Percentiles rank a stretch among this genome's conserved stretches.
Conservation (phyloP, 1,140 invertebrate genomes). For the Diabrotica virgifera region DNA sequence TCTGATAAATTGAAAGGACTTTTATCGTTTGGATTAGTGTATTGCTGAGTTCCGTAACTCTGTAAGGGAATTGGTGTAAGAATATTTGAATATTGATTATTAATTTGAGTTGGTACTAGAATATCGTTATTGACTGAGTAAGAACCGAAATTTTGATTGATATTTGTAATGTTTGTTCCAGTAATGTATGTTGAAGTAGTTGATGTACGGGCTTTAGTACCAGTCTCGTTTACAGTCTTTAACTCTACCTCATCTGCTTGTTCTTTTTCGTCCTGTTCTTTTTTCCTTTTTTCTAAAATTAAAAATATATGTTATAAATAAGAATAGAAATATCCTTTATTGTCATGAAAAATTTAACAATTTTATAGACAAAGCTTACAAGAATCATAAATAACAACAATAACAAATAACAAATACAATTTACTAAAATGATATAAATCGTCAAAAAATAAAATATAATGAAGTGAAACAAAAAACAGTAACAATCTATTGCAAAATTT, state of each 20-base stretch:
- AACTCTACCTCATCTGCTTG: constrained; percentile 55
- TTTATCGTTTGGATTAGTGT: constrained; percentile 31
- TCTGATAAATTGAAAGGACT: constrained; percentile 54
- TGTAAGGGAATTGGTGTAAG: constrained; percentile 39
- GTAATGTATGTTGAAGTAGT: constrained; percentile 20
- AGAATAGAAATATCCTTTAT: no score
- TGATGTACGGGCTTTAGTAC: constrained; percentile 23
- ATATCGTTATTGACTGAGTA: constrained; percentile 34
- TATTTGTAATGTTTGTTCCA: constrained; percentile 21
- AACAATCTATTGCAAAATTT: no score
- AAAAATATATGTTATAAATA: neutral
- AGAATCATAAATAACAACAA: no score
- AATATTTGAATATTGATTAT: constrained; percentile 35
- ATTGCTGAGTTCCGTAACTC: constrained; percentile 23
- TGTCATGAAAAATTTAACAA: no score
- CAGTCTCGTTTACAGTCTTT: constrained; percentile 42
- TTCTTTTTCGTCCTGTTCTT: constrained; percentile 52
- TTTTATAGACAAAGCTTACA: no score
- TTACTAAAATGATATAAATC: no score
- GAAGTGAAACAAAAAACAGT: no score
- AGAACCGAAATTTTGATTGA: constrained; percentile 23
- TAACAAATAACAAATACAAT: no score
- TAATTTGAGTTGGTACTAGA: constrained; percentile 35
- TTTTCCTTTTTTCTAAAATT: constrained; percentile 45
- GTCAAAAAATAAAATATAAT: no score